These are phyloP conservation scores for Antrozous pallidus DNA, from an alignment of 2,797 vertebrate genomes.

Conservation along the genomic window DNA sequence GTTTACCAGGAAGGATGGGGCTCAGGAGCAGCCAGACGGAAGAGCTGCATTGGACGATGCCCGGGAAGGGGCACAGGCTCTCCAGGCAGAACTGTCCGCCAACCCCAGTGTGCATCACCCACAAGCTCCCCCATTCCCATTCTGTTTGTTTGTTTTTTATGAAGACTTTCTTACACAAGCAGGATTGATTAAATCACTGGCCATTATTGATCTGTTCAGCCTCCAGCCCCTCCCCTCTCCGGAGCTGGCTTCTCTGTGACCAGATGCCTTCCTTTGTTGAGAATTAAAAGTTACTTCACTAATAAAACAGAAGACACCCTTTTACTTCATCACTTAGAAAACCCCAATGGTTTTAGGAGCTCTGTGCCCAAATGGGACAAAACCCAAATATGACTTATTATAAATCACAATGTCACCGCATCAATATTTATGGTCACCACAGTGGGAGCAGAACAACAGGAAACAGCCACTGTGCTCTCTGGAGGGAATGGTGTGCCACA, in stretches of 20 bases:
- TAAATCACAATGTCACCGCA: not conserved
- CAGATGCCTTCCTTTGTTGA: fast-evolving
- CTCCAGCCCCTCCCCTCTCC: not conserved
- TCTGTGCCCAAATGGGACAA: not conserved
- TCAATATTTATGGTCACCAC: fast-evolving
- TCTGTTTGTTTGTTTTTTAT: not conserved
- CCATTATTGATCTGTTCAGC: too few species aligned
- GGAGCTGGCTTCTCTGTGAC: not conserved
- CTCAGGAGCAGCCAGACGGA: not conserved
- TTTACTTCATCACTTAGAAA: not conserved
- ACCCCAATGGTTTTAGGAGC: not conserved
- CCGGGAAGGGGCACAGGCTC: fast-evolving
- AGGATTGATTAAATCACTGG: not conserved
- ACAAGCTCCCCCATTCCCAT: fast-evolving
- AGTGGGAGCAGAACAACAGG: too few species aligned
- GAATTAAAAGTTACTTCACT: not conserved
- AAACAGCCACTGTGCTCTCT: fast-evolving
- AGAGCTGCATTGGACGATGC: fast-evolving
- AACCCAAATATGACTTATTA: not conserved
- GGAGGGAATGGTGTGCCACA: not conserved
- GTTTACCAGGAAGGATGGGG: not conserved
- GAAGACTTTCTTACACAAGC: not conserved
- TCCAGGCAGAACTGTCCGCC: fast-evolving
- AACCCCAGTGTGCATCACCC: not conserved
- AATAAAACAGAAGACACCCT: not conserved